phyloP scores from a whole-genome alignment of 1,140 invertebrate genomes.

The Hermatobates lingyangjiaoensis region DNA sequence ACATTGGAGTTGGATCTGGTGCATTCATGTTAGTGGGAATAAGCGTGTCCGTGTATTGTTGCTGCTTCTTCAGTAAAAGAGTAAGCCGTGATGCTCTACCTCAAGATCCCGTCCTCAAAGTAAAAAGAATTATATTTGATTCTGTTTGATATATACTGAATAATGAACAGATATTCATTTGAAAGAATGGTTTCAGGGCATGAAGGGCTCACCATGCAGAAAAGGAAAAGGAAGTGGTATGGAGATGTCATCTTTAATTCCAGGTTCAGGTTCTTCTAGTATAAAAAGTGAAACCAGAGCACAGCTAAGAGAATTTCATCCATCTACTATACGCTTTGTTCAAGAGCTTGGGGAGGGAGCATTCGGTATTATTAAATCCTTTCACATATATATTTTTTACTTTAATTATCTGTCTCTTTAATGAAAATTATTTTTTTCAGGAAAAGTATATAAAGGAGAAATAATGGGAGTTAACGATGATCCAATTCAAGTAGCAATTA shows the following conservation, averaged over 20 bases:
- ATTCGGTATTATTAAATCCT: constrained; percentile 74
- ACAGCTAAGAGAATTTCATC: constrained; percentile 36
- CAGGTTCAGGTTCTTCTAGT: constrained; percentile 18
- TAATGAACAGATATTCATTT: neutral
- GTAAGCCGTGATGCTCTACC: neutral
- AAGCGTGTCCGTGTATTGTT: constrained; percentile 25
- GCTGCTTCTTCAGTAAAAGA: constrained; percentile 22
- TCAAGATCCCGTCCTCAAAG: constrained; percentile 13
- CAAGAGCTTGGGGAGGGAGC: constrained; percentile 92
- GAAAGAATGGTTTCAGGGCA: constrained; percentile 10
- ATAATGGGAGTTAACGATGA: constrained; percentile 42
- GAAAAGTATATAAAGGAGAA: constrained; percentile 86
- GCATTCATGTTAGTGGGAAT: constrained; percentile 30
- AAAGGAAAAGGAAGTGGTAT: constrained; percentile 30
- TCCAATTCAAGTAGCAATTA: constrained; percentile 68
- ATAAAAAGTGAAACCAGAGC: constrained; percentile 19
- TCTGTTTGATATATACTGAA: no score
- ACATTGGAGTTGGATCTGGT: constrained; percentile 31
- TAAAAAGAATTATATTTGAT: neutral
- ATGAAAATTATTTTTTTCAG: constrained; percentile 21
- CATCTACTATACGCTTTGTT: constrained; percentile 59
- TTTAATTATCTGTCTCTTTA: neutral
- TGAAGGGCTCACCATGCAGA: constrained; percentile 15
- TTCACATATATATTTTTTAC: neutral
- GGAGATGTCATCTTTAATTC: constrained; percentile 25